Base-by-base conservation (phyloP, 2,888 invertebrate genomes). In the Cataglyphis cursor region DNA sequence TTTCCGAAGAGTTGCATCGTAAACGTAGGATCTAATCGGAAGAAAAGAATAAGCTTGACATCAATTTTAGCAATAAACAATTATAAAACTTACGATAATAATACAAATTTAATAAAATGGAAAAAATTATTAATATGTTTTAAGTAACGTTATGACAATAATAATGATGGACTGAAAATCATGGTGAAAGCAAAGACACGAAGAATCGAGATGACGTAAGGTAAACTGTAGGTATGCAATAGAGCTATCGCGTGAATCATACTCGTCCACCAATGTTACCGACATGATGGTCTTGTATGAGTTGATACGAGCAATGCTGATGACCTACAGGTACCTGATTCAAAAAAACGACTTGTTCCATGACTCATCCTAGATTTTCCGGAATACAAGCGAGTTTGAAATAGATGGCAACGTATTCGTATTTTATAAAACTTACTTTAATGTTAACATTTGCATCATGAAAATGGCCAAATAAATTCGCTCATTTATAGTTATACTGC, bases 171-270 rank as follows among this genome's bases (percentile, higher is more conserved):
- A 84, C 59, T 75, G 85, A 84, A 51, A 51, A 85, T 70, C 81
- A 83, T 48, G 85, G 91, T 90, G 92, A 92, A 92, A 92, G 92
- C 90, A 83, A 75, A 83, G 64, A 73, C 64, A 82, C 80, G 62
- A 62, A 75, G 66, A 87, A 72, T 72, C 80, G 74, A 84, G 84
- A 86, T 70, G 83, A 64, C 84, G 81, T 72, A 61, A 72, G 72
- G 0, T 35, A 44, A 10, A 24, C 3, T 28, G 21, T 38, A 70
- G 41, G 41, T 65, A 65, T 65, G 76, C 70, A 59, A 35, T 12
- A 12, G 35, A 28, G 41, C 12, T 83, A 85, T 88, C 80, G 51
- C n/a, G 41, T 78, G 90, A 90, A 85, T 90, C 90, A 90, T 68
- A 74, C 62, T 59, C 62, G 78, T 65, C 83, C 81, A 86, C 24